phyloP scores from a whole-genome alignment of 1,140 invertebrate species.

The Cardiocondyla obscurior region DNA sequence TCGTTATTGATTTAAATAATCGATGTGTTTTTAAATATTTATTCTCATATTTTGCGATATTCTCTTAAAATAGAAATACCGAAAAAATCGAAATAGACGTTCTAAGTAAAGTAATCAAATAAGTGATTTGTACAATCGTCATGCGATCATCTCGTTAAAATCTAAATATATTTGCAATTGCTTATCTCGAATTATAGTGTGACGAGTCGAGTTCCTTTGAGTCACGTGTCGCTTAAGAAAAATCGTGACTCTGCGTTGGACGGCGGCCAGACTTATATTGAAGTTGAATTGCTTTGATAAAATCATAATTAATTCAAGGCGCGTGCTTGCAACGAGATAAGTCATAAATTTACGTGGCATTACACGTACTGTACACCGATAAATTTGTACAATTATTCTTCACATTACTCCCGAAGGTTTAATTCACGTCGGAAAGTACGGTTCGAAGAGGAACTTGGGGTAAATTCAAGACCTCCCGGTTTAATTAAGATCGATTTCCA shows the following conservation, averaged over 20 bases:
- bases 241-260: constrained; percentile 16
- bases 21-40: constrained; percentile 12
- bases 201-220: not conserved
- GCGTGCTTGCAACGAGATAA: constrained; percentile 26
- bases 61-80: not conserved
- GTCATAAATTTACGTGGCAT: constrained; percentile 2
- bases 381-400: not conserved
- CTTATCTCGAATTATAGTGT: constrained; percentile 1
- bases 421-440: not conserved
- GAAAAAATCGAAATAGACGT: not conserved
- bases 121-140: not conserved
- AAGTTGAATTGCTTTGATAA: not conserved
- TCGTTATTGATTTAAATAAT: not conserved
- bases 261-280: not conserved
- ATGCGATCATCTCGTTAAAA: not conserved
- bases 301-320: constrained; percentile 45
- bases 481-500: constrained; percentile 12
- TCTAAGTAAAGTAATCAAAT: not conserved
- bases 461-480: not conserved
- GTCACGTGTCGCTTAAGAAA: constrained; percentile 13
- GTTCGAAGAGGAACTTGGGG: not conserved
- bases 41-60: not conserved
- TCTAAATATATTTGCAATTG: not conserved
- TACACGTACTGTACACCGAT: not conserved
- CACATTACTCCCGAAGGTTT: constrained; percentile 15